phyloP scores from a whole-genome alignment of 2,888 invertebrate species.

The Ophion ellenae region DNA sequence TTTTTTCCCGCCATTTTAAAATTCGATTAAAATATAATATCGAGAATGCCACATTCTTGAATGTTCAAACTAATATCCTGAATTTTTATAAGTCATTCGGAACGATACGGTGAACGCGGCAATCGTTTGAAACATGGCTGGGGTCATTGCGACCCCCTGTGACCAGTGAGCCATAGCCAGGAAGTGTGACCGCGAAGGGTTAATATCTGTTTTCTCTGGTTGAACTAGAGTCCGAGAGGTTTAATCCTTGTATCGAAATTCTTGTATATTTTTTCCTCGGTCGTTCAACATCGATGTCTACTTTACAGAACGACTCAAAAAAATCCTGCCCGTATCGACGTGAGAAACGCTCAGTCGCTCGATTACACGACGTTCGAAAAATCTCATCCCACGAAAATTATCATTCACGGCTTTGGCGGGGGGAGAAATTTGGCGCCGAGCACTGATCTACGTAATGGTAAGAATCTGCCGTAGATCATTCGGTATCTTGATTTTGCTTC shows the following conservation, averaged over 20 bases:
- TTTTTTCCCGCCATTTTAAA: too few species aligned
- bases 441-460: constrained; percentile 91
- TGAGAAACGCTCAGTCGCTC: constrained; percentile 89
- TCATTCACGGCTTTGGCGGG: constrained; percentile 96
- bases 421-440: constrained; percentile 92
- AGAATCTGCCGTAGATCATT: background rate
- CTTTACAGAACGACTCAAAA: constrained; percentile 89
- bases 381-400: constrained; percentile 92
- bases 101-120: too few species aligned
- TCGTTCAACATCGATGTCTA: background rate
- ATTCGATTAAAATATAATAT: too few species aligned
- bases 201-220: too few species aligned
- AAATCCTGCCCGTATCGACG: constrained; percentile 89
- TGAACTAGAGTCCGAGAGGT: background rate
- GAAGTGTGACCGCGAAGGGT: too few species aligned
- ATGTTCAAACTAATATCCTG: too few species aligned
- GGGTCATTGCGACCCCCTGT: too few species aligned
- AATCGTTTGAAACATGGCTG: too few species aligned
- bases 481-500: background rate
- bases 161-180: too few species aligned
- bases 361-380: constrained; percentile 91
- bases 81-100: too few species aligned
- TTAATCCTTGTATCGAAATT: background rate
- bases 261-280: background rate
- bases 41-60: too few species aligned